phyloP scores from a whole-genome alignment of 1,140 invertebrate genomes.

The Nebria ingens region DNA sequence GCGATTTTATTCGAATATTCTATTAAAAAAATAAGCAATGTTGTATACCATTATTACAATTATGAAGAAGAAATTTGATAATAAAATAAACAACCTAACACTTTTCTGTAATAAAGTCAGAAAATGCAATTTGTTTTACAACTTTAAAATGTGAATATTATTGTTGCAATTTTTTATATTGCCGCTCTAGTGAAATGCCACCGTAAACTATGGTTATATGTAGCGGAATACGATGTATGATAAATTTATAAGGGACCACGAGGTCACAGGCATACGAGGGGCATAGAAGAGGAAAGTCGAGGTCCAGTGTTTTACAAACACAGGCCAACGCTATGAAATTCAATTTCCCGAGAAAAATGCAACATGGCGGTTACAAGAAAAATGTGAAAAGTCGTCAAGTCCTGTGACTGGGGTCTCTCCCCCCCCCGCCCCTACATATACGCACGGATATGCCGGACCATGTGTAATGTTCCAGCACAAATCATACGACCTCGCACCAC shows the following conservation, averaged over 20 bases:
- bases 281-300: neutral
- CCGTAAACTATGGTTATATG: neutral
- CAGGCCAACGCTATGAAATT: conserved; percentile 6
- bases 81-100: too few relatives aligned
- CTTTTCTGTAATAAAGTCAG: too few relatives aligned
- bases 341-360: conserved; percentile 8
- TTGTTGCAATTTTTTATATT: too few relatives aligned
- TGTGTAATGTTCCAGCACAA: neutral
- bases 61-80: too few relatives aligned
- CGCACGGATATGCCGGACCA: neutral
- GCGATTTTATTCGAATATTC: too few relatives aligned
- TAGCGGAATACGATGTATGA: conserved; percentile 7
- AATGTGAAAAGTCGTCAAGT: conserved; percentile 1
- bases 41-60: too few relatives aligned
- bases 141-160: too few relatives aligned
- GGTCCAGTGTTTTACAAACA: conserved; percentile 8
- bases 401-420: too few relatives aligned
- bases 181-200: too few relatives aligned
- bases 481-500: neutral
- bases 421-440: neutral
- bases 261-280: conserved; percentile 5
- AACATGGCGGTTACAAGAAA: neutral
- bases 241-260: conserved; percentile 2
- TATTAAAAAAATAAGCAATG: too few relatives aligned
- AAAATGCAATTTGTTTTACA: too few relatives aligned